Base-by-base conservation (phyloP, 1,140 invertebrate genomes). In the Panagrolaimus sp. region DNA sequence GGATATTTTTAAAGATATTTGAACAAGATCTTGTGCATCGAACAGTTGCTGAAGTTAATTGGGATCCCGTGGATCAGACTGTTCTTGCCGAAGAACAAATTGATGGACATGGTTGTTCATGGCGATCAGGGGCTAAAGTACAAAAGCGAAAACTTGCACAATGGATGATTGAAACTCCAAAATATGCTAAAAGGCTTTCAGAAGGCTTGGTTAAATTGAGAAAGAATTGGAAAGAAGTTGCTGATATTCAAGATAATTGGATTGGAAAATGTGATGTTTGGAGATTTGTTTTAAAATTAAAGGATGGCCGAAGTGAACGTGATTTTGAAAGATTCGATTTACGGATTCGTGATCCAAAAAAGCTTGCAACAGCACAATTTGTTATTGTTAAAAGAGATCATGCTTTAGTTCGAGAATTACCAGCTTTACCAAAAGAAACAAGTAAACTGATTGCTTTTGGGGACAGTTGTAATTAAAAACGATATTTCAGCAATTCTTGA, bases 81-180 rank as follows among this genome's bases (percentile, higher is more conserved):
- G 96, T 98, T 5, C 84, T 99, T 66, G 96, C 96, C 16, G 90
- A 97, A 86, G 96, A 99, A 84, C 96, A 99, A 88, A 91, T 98
- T 31, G 93, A 96, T 86, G 88, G 88, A 51, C 88, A 91, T 82
- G 92, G 93, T 23, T 87, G 87, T 74, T 96, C 93, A 0, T 99
- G 96, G 96, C 86, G 96, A 68, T 98, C 96, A 16, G 96, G 96
- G 1, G 94, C 92, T 8, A 89, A 89, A 83, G 94, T 97, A 13
- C 91, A 98, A 82, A 93, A 92, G 80, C 90, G 89, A 82, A 84
- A 89, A 53, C 85, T 98, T 0, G 90, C 88, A 53, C 96, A 98
- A 80, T 99, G 96, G 96, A 97, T 93, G 83, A 88, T 99, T 66
- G 89, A 88, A 84, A 95, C 92, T 0, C 93, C 92, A 61, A 88